These are phyloP conservation scores for Holothuria leucospilota DNA, from an alignment of 53 echinoderm and acorn worm genomes.

Conservation along the genomic window DNA sequence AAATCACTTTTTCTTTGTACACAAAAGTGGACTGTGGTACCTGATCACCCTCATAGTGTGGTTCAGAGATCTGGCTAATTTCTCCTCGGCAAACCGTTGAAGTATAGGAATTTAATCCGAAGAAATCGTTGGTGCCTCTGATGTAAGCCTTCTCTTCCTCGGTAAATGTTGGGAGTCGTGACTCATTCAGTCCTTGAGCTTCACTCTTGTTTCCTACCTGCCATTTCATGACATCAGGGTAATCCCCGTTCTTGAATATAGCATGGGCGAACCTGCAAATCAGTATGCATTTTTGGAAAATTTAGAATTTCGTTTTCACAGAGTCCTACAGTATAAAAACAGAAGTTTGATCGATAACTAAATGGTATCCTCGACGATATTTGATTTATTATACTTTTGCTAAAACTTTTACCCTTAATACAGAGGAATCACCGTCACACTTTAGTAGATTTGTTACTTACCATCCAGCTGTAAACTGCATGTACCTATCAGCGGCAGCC, in stretches of 20 bases:
- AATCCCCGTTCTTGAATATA: constrained; percentile 82
- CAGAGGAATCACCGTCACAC: too few species aligned
- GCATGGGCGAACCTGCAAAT: constrained; percentile 81
- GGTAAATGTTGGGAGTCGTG: constrained; percentile 84
- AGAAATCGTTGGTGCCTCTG: constrained; percentile 82
- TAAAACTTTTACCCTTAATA: too few species aligned
- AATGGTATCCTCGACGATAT: too few species aligned
- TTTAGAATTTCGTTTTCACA: too few species aligned
- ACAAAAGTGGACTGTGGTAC: constrained; percentile 31
- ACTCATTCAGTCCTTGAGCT: constrained; percentile 68
- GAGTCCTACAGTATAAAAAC: too few species aligned
- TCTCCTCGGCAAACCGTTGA: constrained; percentile 69
- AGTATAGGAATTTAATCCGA: constrained; percentile 91
- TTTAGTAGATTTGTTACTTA: constrained; percentile 34
- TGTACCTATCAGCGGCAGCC: constrained; percentile 81
- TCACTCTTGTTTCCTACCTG: constrained; percentile 80
- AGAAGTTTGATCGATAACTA: too few species aligned
- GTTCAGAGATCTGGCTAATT: constrained; percentile 45
- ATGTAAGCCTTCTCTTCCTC: constrained; percentile 70
- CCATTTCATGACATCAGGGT: constrained; percentile 86
- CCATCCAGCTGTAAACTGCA: constrained; percentile 98
- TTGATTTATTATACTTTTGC: too few species aligned
- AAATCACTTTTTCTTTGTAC: too few species aligned
- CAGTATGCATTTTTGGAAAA: too few species aligned
- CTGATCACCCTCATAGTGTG: constrained; percentile 86